Conservation (phyloP, 2,888 invertebrate genomes). For the Agrochola litura region DNA sequence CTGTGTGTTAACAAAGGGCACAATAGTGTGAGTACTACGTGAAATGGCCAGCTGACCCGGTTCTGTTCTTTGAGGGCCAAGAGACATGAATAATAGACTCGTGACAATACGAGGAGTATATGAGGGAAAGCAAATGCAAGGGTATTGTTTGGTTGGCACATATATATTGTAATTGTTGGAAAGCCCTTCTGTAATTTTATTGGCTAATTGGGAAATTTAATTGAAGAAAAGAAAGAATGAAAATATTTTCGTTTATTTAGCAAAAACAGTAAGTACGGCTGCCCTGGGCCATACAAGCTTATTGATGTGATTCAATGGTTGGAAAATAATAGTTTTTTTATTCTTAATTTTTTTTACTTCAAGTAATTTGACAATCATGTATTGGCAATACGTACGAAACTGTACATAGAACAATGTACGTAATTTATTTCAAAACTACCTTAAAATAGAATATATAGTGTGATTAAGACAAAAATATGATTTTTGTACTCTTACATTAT, state of each 20-base stretch:
- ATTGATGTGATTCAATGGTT: too few species aligned
- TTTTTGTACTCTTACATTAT: too few species aligned
- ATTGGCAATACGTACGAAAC: too few species aligned
- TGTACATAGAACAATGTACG: too few species aligned
- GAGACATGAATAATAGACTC: not conserved
- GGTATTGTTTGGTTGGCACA: not conserved
- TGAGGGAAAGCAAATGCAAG: not conserved
- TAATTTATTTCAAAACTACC: too few species aligned
- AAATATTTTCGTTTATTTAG: not conserved
- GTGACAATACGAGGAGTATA: not conserved
- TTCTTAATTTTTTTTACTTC: too few species aligned
- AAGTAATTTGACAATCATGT: too few species aligned
- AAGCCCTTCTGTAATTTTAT: not conserved
- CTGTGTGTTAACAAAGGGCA: not conserved
- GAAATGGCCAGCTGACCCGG: not conserved
- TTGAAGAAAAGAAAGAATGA: not conserved
- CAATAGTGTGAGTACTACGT: not conserved
- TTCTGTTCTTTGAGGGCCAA: not conserved
- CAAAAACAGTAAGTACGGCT: not conserved
- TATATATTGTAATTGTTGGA: not conserved
- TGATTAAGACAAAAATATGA: too few species aligned
- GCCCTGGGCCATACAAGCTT: not conserved
- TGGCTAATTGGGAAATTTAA: not conserved
- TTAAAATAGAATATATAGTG: too few species aligned
- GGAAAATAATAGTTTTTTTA: too few species aligned